A percentile compares a stretch with the other conserved stretches of the same genome.
These are phyloP conservation scores for Laterallus jamaicensis DNA, from an alignment of 2,113 vertebrate species.

Conservation along the genomic window DNA sequence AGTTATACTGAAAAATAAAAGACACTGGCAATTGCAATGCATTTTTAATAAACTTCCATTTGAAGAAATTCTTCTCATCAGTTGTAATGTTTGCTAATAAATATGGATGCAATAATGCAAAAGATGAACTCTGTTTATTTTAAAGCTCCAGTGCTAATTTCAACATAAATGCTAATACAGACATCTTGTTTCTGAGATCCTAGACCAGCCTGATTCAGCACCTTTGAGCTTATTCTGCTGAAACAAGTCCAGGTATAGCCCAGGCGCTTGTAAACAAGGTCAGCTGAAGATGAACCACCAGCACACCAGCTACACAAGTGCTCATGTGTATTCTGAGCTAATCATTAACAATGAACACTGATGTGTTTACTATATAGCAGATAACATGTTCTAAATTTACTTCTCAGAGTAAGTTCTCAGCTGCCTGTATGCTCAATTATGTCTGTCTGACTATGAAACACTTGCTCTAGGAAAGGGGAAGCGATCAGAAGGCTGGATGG, in stretches of 20 bases:
- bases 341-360: background rate
- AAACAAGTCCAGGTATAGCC: background rate
- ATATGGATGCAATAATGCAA: background rate
- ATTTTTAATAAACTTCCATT: conserved; percentile 3
- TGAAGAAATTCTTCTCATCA: background rate
- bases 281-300: background rate
- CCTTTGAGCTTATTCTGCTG: background rate
- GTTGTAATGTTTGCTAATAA: background rate
- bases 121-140: background rate
- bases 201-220: background rate
- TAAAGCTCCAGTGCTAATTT: background rate
- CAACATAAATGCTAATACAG: background rate
- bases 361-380: background rate
- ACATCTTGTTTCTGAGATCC: background rate
- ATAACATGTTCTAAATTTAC: background rate
- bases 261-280: background rate
- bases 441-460: background rate
- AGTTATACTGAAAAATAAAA: background rate
- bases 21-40: background rate
- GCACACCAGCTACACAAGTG: background rate
- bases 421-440: background rate
- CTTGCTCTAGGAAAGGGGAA: background rate
- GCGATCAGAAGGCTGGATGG: background rate
- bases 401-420: background rate
- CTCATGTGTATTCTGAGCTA: background rate